Evolutionary conservation across 2,888 invertebrate genomes (phyloP).

Genomic region (Rotaria socialis): DNA sequence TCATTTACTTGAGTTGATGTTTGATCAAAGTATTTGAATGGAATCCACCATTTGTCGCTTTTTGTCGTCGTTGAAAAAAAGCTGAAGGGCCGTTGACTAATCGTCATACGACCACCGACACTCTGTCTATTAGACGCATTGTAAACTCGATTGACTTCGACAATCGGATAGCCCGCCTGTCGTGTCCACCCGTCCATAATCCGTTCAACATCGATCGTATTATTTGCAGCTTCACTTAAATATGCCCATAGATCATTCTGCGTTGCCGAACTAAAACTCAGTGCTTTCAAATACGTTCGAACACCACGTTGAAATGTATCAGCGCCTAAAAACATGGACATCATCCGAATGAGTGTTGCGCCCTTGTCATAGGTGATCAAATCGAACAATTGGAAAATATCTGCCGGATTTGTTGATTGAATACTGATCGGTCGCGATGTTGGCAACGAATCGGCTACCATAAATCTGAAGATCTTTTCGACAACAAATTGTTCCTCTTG

Average conservation of each 20-base stretch:
- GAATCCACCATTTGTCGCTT: conserved; percentile 16
- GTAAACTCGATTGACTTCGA: conserved; percentile 30
- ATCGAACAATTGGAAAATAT: conserved; percentile 95
- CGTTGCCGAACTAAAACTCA: conserved; percentile 9
- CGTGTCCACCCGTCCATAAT: conserved; percentile 45
- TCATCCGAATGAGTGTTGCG: conserved; percentile 86
- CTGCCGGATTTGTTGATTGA: conserved; percentile 69
- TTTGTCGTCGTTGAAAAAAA: neutral
- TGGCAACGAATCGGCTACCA: conserved; percentile 38
- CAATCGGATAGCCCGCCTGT: conserved; percentile 43
- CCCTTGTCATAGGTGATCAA: conserved; percentile 94
- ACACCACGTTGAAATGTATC: conserved; percentile 60
- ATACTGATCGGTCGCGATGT: conserved; percentile 42
- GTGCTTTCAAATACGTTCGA: neutral
- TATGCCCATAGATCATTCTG: neutral
- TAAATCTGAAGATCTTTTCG: conserved; percentile 11
- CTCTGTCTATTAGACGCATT: neutral
- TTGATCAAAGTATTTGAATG: neutral
- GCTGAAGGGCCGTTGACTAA: neutral
- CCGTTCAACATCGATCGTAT: neutral
- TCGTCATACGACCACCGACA: neutral
- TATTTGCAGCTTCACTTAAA: neutral
- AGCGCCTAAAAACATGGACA: conserved; percentile 86
- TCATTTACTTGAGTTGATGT: neutral
- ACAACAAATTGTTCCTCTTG: conserved; percentile 7